Percentiles rank a stretch among this genome's conserved stretches.
These are phyloP conservation scores for Lasioglossum albipes DNA, from an alignment of 1,140 invertebrate species.

Conservation along the genomic window DNA sequence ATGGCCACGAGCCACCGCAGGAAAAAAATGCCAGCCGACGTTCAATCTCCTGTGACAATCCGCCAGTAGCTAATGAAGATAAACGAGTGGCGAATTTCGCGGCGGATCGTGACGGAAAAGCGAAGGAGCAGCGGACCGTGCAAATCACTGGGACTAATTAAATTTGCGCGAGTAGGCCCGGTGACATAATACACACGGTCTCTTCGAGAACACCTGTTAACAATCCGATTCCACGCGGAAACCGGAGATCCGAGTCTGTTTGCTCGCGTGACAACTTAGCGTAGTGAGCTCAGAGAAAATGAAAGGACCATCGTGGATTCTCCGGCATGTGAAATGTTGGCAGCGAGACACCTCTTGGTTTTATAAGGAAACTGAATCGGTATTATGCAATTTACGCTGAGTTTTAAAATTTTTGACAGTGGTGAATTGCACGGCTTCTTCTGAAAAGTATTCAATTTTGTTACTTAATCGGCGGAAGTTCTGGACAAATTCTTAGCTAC, in stretches of 20 bases:
- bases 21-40: slow-evolving; percentile 12
- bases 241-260: background rate
- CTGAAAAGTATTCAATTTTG: no score
- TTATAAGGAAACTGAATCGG: no score
- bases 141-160: slow-evolving; percentile 43
- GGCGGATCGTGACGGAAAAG: slow-evolving; percentile 9
- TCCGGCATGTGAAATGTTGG: background rate
- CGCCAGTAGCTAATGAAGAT: slow-evolving; percentile 46
- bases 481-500: no score
- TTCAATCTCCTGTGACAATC: slow-evolving; percentile 17
- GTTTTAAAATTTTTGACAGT: no score
- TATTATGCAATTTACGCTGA: no score
- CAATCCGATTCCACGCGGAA: background rate
- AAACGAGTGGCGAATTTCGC: slow-evolving; percentile 44
- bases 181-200: slow-evolving; percentile 9
- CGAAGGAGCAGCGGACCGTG: slow-evolving; percentile 23
- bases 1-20: background rate
- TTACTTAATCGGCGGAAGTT: no score
- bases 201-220: background rate
- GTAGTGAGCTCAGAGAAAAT: background rate
- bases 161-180: slow-evolving; percentile 17
- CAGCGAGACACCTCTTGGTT: no score
- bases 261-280: background rate
- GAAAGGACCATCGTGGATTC: background rate
- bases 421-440: no score